Conservation (phyloP, 2,113 vertebrate genomes). For the Ceratotherium simum region DNA sequence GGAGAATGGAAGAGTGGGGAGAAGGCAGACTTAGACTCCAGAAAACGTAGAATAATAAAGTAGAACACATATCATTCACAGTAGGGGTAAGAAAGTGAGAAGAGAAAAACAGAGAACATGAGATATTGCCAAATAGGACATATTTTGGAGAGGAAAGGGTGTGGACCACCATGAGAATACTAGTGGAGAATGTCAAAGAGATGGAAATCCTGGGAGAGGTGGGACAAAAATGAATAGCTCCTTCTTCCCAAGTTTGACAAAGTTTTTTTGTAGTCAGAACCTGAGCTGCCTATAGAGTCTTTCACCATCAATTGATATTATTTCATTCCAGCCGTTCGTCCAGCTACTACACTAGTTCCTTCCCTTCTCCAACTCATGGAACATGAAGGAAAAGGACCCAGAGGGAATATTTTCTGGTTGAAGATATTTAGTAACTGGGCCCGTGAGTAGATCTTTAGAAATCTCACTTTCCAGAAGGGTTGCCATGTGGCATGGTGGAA, state of each 20-base stretch:
- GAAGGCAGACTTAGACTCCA: not conserved
- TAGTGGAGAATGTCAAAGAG: not conserved
- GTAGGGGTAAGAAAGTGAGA: not conserved
- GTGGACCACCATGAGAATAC: not conserved
- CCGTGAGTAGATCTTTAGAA: not conserved
- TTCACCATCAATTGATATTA: not conserved
- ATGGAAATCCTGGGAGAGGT: not conserved
- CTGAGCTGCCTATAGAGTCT: not conserved
- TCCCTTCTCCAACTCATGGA: not conserved
- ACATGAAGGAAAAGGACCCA: not conserved
- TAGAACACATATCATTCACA: not conserved
- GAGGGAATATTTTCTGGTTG: not conserved
- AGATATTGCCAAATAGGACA: not conserved
- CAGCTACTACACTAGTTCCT: not conserved
- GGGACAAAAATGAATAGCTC: not conserved
- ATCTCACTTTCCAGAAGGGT: not conserved
- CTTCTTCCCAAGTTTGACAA: not conserved
- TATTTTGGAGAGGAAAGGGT: not conserved
- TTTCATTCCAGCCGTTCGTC: not conserved
- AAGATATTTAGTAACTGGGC: not conserved
- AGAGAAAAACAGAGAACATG: not conserved
- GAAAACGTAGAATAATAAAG: not conserved
- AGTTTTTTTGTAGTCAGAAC: not conserved
- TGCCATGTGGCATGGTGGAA: not conserved
- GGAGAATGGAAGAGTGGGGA: not conserved